These are phyloP conservation scores for Rhinopomastus cyanomelas DNA, from an alignment of 2,113 vertebrate genomes.

Conservation along the genomic window DNA sequence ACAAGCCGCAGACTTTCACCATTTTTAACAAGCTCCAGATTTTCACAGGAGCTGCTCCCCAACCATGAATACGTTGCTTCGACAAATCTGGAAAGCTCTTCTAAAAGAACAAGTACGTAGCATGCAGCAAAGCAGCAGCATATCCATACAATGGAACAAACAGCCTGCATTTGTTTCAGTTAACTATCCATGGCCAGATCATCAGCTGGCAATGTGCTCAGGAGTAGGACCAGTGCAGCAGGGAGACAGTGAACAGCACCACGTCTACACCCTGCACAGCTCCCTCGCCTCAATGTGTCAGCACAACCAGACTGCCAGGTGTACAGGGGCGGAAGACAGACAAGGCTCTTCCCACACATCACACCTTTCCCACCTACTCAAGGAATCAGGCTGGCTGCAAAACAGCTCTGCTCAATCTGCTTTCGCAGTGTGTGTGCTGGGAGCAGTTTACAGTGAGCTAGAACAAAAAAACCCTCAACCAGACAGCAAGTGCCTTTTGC, in stretches of 20 bases:
- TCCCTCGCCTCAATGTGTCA: not conserved
- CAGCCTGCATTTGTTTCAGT: not conserved
- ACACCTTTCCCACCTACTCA: slow-evolving; percentile 20
- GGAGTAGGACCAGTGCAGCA: not conserved
- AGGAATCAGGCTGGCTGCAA: not conserved
- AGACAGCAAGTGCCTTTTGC: not conserved
- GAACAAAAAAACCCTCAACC: not conserved
- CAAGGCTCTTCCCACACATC: slow-evolving; percentile 27
- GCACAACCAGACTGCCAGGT: slow-evolving; percentile 20
- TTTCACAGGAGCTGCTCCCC: not conserved
- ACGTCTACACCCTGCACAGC: not conserved
- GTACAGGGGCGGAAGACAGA: not conserved
- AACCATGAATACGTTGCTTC: not conserved
- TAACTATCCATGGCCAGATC: not conserved
- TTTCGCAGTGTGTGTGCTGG: not conserved
- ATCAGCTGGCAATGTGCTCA: slow-evolving; percentile 3
- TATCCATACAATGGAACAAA: not conserved
- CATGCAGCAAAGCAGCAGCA: not conserved
- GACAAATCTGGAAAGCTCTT: slow-evolving; percentile 10
- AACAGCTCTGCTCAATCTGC: not conserved
- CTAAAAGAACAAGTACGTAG: not conserved
- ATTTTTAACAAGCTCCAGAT: not conserved
- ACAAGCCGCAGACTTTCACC: not conserved
- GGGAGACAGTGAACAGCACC: not conserved
- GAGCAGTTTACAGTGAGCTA: not conserved